Evolutionary conservation across 2,113 vertebrate genomes (phyloP).

Genomic region (Toxotes jaculatrix): DNA sequence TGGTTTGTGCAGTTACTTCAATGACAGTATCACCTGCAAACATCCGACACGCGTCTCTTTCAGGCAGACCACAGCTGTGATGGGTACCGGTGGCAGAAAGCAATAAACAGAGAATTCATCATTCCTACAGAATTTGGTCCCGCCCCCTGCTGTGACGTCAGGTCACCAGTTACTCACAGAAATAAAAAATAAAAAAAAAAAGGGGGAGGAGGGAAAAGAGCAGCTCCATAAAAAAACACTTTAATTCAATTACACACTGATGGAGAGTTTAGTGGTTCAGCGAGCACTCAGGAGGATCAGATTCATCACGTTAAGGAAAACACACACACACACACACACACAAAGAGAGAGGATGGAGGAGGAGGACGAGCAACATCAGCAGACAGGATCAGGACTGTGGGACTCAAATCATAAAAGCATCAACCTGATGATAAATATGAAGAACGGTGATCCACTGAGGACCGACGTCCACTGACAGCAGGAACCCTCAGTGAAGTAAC

Average conservation of each 20-base stretch:
- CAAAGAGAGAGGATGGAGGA: not conserved
- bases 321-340: conserved; percentile 2
- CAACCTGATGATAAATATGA: not conserved
- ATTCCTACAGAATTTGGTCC: not conserved
- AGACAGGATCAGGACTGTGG: not conserved
- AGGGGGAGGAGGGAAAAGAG: not conserved
- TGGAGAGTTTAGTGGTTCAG: not conserved
- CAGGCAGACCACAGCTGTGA: no score
- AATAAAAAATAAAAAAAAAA: not conserved
- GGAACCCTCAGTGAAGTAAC: no score
- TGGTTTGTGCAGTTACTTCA: no score
- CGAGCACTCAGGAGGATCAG: conserved; percentile 4
- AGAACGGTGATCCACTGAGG: no score
- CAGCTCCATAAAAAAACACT: not conserved
- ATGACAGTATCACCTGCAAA: no score
- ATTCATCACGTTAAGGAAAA: not conserved
- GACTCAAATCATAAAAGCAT: not conserved
- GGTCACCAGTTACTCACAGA: not conserved
- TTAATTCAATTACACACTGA: not conserved
- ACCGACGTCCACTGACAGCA: no score
- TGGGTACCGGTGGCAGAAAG: no score
- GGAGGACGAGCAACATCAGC: not conserved
- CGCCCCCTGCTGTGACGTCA: not conserved
- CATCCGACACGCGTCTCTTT: no score
- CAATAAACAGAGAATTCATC: no score